These are phyloP conservation scores for Ciconia nigra DNA, from an alignment of 2,797 vertebrate species.

Conservation along the genomic window DNA sequence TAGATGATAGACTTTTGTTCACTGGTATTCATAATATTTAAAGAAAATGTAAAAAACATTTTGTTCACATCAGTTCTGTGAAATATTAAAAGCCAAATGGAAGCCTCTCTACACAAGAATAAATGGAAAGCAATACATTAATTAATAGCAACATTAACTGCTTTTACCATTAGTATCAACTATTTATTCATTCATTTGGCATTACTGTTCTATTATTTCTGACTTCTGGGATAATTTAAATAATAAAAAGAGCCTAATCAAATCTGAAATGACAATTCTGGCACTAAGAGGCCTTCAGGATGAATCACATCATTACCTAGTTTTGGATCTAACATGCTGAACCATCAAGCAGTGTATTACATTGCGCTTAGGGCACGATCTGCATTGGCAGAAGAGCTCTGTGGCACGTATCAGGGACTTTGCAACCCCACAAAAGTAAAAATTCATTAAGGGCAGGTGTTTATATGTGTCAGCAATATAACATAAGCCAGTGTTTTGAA, in stretches of 20 bases:
- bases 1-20: not conserved
- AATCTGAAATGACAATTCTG: not conserved
- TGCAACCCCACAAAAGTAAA: not conserved
- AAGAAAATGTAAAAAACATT: not conserved
- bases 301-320: not conserved
- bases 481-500: not conserved
- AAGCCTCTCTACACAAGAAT: not conserved
- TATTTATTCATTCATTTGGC: not conserved
- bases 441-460: not conserved
- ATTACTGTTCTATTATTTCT: not conserved
- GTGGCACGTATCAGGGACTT: not conserved
- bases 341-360: not conserved
- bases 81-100: not conserved
- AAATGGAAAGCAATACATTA: not conserved
- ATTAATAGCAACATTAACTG: not conserved
- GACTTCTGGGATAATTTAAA: not conserved
- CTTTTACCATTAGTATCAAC: not conserved
- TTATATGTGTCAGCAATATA: not conserved
- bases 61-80: not conserved
- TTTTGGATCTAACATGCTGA: not conserved
- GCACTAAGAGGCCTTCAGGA: not conserved
- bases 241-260: not conserved
- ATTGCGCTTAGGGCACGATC: not conserved
- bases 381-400: not conserved
- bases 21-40: not conserved